These are phyloP conservation scores for Furnarius figulus DNA, from an alignment of 2,113 vertebrate species.

Conservation along the genomic window DNA sequence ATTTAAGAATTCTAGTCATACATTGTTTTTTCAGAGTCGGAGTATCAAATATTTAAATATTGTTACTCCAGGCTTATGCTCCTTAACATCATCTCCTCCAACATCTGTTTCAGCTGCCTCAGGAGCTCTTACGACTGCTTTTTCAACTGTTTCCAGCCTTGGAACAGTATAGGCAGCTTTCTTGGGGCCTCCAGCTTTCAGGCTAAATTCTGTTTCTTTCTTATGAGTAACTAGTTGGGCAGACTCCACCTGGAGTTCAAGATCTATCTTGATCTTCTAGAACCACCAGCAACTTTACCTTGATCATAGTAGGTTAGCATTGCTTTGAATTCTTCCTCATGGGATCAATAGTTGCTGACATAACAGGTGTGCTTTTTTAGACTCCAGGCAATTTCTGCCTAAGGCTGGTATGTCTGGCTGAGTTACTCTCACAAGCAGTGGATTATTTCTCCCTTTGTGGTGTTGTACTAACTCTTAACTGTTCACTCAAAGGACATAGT, in stretches of 20 bases:
- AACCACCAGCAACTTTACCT: neutral
- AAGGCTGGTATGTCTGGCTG: neutral
- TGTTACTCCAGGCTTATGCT: neutral
- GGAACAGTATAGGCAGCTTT: neutral
- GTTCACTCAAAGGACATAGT: neutral
- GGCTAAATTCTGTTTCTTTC: neutral
- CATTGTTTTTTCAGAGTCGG: neutral
- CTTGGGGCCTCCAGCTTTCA: neutral
- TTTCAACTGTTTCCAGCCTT: neutral
- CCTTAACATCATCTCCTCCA: neutral
- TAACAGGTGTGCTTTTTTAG: neutral
- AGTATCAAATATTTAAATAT: neutral
- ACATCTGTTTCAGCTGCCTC: neutral
- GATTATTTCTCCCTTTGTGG: neutral
- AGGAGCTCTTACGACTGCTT: neutral
- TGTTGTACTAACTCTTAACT: neutral
- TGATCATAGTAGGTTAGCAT: neutral
- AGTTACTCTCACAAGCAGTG: neutral
- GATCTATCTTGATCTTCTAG: neutral
- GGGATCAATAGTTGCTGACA: neutral
- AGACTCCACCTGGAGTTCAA: neutral
- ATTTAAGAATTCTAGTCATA: neutral
- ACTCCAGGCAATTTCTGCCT: neutral
- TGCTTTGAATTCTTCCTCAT: neutral
- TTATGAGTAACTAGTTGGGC: neutral